A percentile compares a stretch with the other conserved stretches of the same genome.
Conservation (phyloP, 2,888 invertebrate species). For the Drosophila peninsularis region DNA sequence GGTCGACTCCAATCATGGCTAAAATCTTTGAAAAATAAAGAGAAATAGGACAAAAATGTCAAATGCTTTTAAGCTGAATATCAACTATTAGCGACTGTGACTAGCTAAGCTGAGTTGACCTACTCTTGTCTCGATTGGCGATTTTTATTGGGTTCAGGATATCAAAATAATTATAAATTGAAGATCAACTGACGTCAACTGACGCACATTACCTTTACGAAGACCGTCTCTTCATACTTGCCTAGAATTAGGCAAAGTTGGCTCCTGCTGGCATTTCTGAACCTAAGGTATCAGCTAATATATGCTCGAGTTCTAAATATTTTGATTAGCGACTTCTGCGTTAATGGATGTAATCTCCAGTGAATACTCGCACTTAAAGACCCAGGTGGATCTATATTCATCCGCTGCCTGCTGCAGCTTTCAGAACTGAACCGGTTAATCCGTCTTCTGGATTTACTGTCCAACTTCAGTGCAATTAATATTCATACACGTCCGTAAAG, state of each 20-base stretch:
- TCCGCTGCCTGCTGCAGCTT: background rate
- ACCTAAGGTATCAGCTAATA: no score
- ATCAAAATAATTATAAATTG: no score
- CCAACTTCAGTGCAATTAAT: conserved; percentile 27
- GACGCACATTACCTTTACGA: no score
- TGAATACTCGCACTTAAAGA: background rate
- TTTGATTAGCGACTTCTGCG: no score
- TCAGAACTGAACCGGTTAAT: conserved; percentile 7
- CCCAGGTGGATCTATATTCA: background rate
- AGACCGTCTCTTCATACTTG: no score
- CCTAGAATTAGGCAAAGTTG: no score
- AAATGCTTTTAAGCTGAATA: background rate
- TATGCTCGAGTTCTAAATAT: no score
- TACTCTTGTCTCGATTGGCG: conserved; percentile 6
- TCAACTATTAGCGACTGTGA: conserved; percentile 7
- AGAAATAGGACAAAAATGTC: conserved; percentile 43
- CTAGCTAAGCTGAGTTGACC: conserved; percentile 9
- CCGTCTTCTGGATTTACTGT: conserved; percentile 16
- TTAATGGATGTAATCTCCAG: no score
- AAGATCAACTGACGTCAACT: no score
- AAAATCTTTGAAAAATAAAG: conserved; percentile 13
- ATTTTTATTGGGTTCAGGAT: no score
- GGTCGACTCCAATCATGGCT: conserved; percentile 31
- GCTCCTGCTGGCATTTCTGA: no score
- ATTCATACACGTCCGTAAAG: conserved; percentile 35